Conservation (phyloP, 2,113 vertebrate species). For the Antigone vipio region DNA sequence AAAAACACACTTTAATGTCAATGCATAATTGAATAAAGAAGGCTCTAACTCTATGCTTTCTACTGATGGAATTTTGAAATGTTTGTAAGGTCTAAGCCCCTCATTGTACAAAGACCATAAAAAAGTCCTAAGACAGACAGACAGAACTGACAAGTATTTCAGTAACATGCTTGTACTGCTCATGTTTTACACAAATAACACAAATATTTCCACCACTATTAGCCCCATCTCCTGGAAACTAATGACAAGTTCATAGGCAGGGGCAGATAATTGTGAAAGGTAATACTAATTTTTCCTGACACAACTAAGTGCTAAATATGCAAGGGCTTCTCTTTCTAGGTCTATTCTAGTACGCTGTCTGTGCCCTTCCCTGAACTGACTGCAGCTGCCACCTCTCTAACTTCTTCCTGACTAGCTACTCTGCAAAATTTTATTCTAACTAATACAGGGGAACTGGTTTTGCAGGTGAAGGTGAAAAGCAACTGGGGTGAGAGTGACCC, state of each 20-base stretch:
- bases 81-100: neutral
- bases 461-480: neutral
- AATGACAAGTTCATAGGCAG: slow-evolving; percentile 10
- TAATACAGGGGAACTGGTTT: neutral
- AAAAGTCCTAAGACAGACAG: neutral
- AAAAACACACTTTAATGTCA: neutral
- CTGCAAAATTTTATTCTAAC: neutral
- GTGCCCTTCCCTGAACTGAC: neutral
- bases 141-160: neutral
- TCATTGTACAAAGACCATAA: neutral
- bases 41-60: neutral
- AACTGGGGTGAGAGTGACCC: neutral
- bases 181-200: neutral
- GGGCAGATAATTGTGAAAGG: neutral
- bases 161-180: neutral
- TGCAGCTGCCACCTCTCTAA: neutral
- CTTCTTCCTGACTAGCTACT: neutral
- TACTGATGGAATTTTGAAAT: neutral
- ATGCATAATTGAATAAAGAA: neutral
- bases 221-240: neutral
- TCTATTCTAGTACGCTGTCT: neutral
- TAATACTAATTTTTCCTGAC: slow-evolving; percentile 5
- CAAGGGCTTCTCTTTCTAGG: neutral
- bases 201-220: neutral
- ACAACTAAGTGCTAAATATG: neutral